Conservation (phyloP, 2,113 vertebrate species). For the Typhlomys cinereus region DNA sequence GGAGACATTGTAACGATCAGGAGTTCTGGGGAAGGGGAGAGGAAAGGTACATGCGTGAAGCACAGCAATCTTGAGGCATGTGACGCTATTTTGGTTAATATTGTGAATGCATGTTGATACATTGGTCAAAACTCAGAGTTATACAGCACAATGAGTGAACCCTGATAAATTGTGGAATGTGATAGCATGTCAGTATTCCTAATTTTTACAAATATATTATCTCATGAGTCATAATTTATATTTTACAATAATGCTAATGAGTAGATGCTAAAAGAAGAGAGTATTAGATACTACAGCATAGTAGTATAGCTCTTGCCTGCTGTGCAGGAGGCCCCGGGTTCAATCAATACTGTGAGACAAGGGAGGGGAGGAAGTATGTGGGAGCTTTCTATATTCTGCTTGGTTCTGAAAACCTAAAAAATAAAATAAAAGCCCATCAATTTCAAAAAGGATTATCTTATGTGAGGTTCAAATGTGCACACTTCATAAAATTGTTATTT, state of each 20-base stretch:
- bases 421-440: neutral
- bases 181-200: neutral
- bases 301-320: neutral
- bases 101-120: neutral
- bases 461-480: constrained; percentile 15
- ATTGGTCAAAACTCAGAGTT: neutral
- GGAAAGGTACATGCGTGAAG: neutral
- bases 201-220: neutral
- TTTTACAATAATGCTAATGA: neutral
- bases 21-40: neutral
- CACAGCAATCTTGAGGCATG: neutral
- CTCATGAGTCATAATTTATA: neutral
- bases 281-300: neutral
- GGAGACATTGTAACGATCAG: neutral
- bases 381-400: neutral
- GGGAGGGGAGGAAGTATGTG: neutral
- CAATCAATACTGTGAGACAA: neutral
- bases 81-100: neutral
- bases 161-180: neutral
- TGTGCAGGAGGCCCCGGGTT: neutral
- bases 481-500: neutral
- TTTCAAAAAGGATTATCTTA: constrained; percentile 12
- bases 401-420: constrained; percentile 10
- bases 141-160: neutral
- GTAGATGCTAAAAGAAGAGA: neutral